phyloP scores from a whole-genome alignment of 2,113 vertebrate genomes.

The Todiramphus saurophagus region DNA sequence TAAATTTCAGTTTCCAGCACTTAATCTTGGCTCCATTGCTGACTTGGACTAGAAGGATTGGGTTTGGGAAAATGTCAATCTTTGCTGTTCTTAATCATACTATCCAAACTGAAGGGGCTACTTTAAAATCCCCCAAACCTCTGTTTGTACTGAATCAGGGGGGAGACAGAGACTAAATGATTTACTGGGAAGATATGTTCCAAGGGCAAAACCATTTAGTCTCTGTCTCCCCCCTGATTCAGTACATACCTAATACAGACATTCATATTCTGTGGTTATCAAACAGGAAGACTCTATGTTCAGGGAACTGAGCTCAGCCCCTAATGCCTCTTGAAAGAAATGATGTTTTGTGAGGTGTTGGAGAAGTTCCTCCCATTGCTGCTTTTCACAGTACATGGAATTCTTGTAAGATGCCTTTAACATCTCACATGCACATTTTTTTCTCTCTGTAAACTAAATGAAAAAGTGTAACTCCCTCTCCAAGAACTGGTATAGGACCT shows the following conservation, averaged over 20 bases:
- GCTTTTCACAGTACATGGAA: neutral
- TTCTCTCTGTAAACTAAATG: neutral
- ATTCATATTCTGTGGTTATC: neutral
- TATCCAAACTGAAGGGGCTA: neutral
- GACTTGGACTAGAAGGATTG: neutral
- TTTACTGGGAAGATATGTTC: no score
- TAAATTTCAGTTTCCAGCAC: neutral
- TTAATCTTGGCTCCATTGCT: neutral
- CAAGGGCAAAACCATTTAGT: no score
- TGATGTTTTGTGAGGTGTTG: neutral
- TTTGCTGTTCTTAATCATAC: neutral
- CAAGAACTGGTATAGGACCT: neutral
- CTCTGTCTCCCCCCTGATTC: no score
- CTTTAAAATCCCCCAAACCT: neutral
- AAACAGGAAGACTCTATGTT: neutral
- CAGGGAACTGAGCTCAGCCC: fast-evolving
- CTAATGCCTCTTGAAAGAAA: neutral
- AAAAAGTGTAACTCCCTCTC: neutral
- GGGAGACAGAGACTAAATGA: no score
- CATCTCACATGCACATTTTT: neutral
- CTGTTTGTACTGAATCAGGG: neutral
- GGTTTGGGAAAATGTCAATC: neutral
- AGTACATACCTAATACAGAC: neutral
- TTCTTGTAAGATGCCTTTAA: neutral
- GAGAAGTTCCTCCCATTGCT: neutral